Conservation (phyloP, 2,888 invertebrate species). For the Pteria penguin region DNA sequence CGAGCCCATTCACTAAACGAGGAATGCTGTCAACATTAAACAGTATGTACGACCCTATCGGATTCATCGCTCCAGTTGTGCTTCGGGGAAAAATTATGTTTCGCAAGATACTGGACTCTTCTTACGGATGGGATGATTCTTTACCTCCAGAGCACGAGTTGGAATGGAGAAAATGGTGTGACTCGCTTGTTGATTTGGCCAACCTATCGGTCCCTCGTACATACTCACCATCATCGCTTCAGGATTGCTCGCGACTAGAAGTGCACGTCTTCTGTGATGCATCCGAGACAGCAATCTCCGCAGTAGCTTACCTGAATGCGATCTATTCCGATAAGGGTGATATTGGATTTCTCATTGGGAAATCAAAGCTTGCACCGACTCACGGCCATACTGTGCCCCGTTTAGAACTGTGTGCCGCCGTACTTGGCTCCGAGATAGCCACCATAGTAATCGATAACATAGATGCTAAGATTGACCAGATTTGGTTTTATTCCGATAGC, state of each 20-base stretch:
- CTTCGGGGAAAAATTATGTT: too few species aligned
- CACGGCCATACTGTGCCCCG: too few species aligned
- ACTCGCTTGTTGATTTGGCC: constrained; percentile 33
- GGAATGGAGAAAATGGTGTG: constrained; percentile 42
- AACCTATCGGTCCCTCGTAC: constrained; percentile 31
- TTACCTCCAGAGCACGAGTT: constrained; percentile 28
- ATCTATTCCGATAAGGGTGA: constrained; percentile 6
- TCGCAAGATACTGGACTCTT: constrained; percentile 23
- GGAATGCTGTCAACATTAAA: constrained; percentile 51
- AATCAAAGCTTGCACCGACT: constrained; percentile 54
- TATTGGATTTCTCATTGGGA: constrained; percentile 52
- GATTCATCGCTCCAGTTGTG: too few species aligned
- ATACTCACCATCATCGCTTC: constrained; percentile 19
- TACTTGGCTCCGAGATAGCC: too few species aligned
- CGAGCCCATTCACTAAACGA: constrained; percentile 43
- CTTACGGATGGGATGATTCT: constrained; percentile 50
- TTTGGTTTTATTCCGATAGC: constrained; percentile 47
- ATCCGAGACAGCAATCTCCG: too few species aligned
- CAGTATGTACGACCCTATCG: constrained; percentile 55
- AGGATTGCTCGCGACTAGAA: neutral
- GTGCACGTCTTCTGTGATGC: constrained; percentile 51
- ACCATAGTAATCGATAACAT: too few species aligned
- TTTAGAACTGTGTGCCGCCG: constrained; percentile 52
- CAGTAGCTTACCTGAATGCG: constrained; percentile 27
- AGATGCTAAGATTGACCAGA: constrained; percentile 1